Base-by-base conservation (phyloP, 1,140 invertebrate species). In the Pristionchus pacificus region DNA sequence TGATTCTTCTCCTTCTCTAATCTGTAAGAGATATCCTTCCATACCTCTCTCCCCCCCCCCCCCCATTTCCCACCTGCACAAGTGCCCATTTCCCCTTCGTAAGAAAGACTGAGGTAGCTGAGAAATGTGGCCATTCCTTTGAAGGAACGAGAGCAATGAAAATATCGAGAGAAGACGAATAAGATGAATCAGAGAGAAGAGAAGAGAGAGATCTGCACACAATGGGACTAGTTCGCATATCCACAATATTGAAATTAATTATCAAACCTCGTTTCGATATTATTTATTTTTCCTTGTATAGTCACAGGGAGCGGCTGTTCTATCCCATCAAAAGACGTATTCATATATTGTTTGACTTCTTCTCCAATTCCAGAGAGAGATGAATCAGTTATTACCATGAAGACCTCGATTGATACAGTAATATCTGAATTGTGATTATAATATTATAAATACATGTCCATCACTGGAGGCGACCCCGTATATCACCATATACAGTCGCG, bases 111-210 rank as follows among this genome's bases (percentile, higher is more conserved):
- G 58, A 29, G 15, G 70, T 76, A 19, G 75, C 70, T 0, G 74
- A 75, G 68, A 77, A 74, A 31, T 71, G 68, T 14, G 32, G 49
- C 72, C 75, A 76, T 27, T 75, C 2, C 14, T 15, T 27, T 2
- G 38, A 59, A 30, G 68, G 32, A 68, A 76, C 74, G 1, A 76
- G 32, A 15, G 65, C 58, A 1, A 76, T 29, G 32, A 28, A 55
- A 10, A 72, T 61, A 6, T 68, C 33, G 24, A 73, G 63, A 6
- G 57, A 65, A 29, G n/a, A 31, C 2, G 29, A 10, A 10, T 2
- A 2, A 49, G 30, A 32, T 2, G 30, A 10, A 57, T 55, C 65
- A n/a, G 33, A 19, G 19, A n/a, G 31, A n/a, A 66, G 2, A 24
- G n/a, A 30, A 25, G 65, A 57, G 10, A 66, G 29, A 2, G 32